These are phyloP conservation scores for Xestoiulus laeticollis DNA, from an alignment of 2,888 invertebrate genomes.

Conservation along the genomic window DNA sequence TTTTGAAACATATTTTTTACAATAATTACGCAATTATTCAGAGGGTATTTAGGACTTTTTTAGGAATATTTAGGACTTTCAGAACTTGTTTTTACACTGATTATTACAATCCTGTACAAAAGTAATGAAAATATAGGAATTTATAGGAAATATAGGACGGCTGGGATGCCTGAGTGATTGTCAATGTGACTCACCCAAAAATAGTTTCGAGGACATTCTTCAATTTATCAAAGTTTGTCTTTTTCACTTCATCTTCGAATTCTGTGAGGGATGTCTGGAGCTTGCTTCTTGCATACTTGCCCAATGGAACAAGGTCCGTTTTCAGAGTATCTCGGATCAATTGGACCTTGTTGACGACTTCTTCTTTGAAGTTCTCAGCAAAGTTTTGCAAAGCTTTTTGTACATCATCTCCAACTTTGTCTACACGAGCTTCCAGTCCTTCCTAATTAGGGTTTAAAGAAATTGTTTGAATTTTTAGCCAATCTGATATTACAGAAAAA, in stretches of 20 bases:
- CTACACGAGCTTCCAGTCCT: slow-evolving; percentile 40
- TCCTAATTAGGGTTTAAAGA: slow-evolving; percentile 42
- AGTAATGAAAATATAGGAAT: too few species aligned
- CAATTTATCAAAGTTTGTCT: slow-evolving; percentile 20
- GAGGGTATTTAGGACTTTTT: too few species aligned
- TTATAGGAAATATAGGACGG: too few species aligned
- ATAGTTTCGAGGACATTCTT: slow-evolving; percentile 40
- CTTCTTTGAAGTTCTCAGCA: neutral
- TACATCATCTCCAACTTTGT: neutral
- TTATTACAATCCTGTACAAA: too few species aligned
- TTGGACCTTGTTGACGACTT: slow-evolving; percentile 38
- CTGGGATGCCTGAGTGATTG: too few species aligned
- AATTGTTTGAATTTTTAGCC: neutral
- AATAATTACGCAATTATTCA: too few species aligned
- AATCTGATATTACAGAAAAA: neutral
- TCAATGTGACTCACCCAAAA: slow-evolving; percentile 40
- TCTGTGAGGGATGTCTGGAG: neutral
- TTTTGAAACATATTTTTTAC: too few species aligned
- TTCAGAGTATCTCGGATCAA: slow-evolving; percentile 42
- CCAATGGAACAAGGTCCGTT: slow-evolving; percentile 39
- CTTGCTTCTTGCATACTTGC: neutral
- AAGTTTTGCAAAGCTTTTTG: slow-evolving; percentile 32
- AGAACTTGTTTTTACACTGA: too few species aligned
- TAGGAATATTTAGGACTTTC: too few species aligned
- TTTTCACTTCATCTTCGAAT: slow-evolving; percentile 44